Conservation (phyloP, 1,140 invertebrate genomes). For the Wiebesia pumilae region DNA sequence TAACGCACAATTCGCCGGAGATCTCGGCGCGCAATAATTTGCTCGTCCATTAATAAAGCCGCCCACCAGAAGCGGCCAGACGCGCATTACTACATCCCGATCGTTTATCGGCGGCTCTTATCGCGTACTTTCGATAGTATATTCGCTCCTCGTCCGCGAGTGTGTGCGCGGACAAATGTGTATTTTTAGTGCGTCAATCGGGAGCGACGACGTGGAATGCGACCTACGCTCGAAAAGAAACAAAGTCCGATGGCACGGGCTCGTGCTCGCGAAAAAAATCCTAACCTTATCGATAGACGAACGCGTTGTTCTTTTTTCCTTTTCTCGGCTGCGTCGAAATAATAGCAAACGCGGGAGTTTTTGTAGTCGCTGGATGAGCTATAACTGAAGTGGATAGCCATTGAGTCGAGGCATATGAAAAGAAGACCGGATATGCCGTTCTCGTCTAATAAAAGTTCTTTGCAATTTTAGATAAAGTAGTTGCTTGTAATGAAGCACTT, state of each 20-base stretch:
- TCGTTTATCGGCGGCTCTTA: constrained; percentile 19
- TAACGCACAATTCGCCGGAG: neutral
- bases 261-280: neutral
- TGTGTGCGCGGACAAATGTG: neutral
- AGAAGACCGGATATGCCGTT: constrained; percentile 23
- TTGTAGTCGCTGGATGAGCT: neutral
- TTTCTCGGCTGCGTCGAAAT: neutral
- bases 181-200: constrained; percentile 28
- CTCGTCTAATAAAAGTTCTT: constrained; percentile 18
- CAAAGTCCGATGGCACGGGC: neutral
- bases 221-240: neutral
- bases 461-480: constrained; percentile 25
- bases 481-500: neutral
- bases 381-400: constrained; percentile 13
- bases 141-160: neutral
- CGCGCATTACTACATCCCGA: neutral
- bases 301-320: neutral
- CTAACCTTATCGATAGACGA: neutral
- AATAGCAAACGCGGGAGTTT: neutral
- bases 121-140: neutral
- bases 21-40: neutral
- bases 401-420: neutral
- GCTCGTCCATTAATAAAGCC: constrained; percentile 37
- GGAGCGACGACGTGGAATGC: neutral
- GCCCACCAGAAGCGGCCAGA: neutral